Evolutionary conservation across 2,113 vertebrate species (phyloP).

Genomic region (Lepisosteus osseus): DNA sequence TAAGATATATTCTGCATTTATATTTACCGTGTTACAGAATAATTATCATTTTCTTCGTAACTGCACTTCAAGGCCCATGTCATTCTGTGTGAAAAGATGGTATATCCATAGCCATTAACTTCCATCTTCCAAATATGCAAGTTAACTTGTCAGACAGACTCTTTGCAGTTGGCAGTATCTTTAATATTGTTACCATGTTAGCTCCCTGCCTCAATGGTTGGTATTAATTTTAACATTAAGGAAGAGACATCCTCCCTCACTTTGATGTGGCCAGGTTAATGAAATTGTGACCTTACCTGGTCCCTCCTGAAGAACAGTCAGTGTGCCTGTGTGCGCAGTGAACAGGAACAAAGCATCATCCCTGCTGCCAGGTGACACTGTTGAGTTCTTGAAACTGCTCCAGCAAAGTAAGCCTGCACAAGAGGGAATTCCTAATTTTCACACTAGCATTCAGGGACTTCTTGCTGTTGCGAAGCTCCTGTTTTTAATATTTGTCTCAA

Average conservation of each 20-base stretch:
- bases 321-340: neutral
- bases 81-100: too few relatives aligned
- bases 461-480: too few relatives aligned
- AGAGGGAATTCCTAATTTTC: too few relatives aligned
- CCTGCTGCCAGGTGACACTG: neutral
- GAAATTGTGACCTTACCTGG: neutral
- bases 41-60: too few relatives aligned
- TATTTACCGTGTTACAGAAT: too few relatives aligned
- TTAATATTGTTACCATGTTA: neutral
- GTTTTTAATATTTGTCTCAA: too few relatives aligned
- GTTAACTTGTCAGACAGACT: neutral
- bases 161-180: neutral
- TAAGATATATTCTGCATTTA: too few relatives aligned
- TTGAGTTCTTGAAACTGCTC: neutral
- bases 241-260: neutral
- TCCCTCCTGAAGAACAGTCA: neutral
- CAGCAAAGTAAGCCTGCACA: too few relatives aligned
- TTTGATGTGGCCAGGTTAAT: neutral
- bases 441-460: too few relatives aligned
- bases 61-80: too few relatives aligned
- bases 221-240: neutral
- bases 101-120: too few relatives aligned
- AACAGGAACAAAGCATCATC: neutral
- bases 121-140: neutral
- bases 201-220: neutral